A percentile compares a stretch with the other conserved stretches of the same genome.
Evolutionary conservation across 1,140 invertebrate species (phyloP).

Genomic region (Lordiphosa stackelbergi): DNA sequence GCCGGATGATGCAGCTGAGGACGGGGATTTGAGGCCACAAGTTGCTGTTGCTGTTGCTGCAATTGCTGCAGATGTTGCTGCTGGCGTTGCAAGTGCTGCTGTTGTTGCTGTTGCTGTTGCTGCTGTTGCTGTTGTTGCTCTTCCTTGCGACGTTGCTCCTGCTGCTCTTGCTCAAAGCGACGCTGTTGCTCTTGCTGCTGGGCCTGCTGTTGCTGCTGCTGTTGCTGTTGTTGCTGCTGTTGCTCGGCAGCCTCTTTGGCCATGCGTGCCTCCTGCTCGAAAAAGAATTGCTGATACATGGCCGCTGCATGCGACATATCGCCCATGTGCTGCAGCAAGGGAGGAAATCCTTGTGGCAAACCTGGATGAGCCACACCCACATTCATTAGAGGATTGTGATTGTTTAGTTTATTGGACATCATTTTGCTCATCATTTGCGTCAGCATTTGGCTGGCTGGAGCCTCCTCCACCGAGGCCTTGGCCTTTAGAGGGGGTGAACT

Average conservation of each 20-base stretch:
- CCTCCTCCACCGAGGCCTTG: slow-evolving; percentile 26
- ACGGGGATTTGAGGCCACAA: slow-evolving; percentile 78
- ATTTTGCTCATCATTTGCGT: slow-evolving; percentile 85
- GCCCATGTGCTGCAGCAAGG: slow-evolving; percentile 80
- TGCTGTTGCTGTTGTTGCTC: slow-evolving; percentile 80
- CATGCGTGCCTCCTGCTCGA: slow-evolving; percentile 86
- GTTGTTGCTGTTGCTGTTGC: slow-evolving; percentile 80
- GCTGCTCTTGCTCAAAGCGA: slow-evolving; percentile 80
- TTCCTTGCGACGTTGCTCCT: slow-evolving; percentile 77
- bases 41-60: slow-evolving; percentile 78
- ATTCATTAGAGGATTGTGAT: slow-evolving; percentile 56
- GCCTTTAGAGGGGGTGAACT: slow-evolving; percentile 77
- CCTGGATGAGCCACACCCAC: slow-evolving; percentile 78
- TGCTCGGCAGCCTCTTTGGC: slow-evolving; percentile 82
- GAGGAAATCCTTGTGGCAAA: slow-evolving; percentile 80
- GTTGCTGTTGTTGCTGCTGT: slow-evolving; percentile 79
- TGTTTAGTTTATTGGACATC: slow-evolving; percentile 82
- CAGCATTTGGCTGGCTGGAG: slow-evolving; percentile 79
- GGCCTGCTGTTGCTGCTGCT: slow-evolving; percentile 78
- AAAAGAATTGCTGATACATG: slow-evolving; percentile 87
- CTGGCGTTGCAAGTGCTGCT: slow-evolving; percentile 76
- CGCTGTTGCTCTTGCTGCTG: slow-evolving; percentile 80
- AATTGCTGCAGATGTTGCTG: slow-evolving; percentile 78
- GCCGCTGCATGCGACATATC: slow-evolving; percentile 83
- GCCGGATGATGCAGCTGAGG: slow-evolving; percentile 70